phyloP scores from a whole-genome alignment of 2,113 vertebrate genomes.

The Pelvicachromis taeniatus region DNA sequence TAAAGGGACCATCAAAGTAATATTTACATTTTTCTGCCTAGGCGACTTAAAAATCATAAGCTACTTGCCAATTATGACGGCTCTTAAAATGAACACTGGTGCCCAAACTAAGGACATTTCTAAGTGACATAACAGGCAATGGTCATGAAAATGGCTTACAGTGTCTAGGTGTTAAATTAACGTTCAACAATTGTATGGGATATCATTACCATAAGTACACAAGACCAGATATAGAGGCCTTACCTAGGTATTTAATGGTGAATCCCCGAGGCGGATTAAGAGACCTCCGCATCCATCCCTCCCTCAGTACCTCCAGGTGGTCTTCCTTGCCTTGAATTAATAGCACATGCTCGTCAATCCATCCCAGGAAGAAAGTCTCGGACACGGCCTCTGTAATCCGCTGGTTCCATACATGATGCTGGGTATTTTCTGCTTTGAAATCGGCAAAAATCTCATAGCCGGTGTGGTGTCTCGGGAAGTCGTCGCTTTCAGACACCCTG shows the following conservation, averaged over 20 bases:
- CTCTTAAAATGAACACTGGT: neutral
- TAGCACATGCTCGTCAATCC: conserved; percentile 96
- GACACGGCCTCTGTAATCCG: conserved; percentile 87
- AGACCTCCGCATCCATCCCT: conserved; percentile 90
- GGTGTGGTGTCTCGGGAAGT: conserved; percentile 83
- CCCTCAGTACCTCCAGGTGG: conserved; percentile 90
- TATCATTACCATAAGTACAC: neutral
- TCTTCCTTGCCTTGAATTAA: conserved; percentile 93
- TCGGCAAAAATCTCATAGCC: conserved; percentile 96
- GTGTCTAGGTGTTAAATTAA: neutral
- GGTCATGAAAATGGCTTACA: neutral
- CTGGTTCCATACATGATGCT: conserved; percentile 90
- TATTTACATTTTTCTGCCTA: neutral
- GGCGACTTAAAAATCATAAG: neutral
- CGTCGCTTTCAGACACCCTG: conserved; percentile 71
- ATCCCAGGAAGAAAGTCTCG: conserved; percentile 94
- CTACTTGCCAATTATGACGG: neutral
- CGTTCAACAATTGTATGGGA: neutral
- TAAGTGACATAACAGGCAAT: neutral
- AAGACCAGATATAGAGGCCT: conserved; percentile 35
- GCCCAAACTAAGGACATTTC: neutral
- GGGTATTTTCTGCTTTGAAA: conserved; percentile 93
- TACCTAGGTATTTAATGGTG: conserved; percentile 92
- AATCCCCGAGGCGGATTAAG: conserved; percentile 90
- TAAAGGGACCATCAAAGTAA: neutral